Conservation (phyloP, 2,113 vertebrate genomes). For the Lycaon pictus region DNA sequence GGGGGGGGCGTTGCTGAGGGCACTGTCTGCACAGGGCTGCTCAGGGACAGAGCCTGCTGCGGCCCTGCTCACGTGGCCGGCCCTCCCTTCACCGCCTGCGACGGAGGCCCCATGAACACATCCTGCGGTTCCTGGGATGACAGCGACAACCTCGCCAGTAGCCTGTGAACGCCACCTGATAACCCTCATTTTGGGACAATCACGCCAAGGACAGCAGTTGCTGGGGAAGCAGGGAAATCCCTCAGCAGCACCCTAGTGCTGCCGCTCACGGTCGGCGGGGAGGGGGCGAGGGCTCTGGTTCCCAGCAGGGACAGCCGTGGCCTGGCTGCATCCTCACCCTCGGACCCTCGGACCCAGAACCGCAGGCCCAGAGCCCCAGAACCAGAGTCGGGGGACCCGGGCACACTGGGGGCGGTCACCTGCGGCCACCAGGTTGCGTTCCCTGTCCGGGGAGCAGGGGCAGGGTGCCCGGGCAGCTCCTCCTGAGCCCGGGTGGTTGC, state of each 20-base stretch:
- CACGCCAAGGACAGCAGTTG: accelerated
- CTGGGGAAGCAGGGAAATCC: accelerated
- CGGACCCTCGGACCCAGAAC: background rate
- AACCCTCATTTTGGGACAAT: background rate
- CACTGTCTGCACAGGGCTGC: background rate
- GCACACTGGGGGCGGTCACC: background rate
- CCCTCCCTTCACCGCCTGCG: accelerated
- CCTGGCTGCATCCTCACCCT: background rate
- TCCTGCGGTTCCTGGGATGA: accelerated
- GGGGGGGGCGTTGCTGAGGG: no score
- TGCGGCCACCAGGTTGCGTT: accelerated
- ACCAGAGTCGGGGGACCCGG: no score
- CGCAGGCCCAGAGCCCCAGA: background rate
- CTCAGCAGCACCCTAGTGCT: background rate
- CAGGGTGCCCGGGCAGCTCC: accelerated
- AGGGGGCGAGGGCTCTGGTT: background rate
- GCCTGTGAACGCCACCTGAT: accelerated
- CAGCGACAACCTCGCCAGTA: accelerated
- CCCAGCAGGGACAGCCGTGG: background rate
- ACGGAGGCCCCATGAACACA: background rate
- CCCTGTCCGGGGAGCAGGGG: background rate
- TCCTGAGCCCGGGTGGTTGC: accelerated
- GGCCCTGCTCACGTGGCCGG: accelerated
- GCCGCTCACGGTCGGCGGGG: background rate
- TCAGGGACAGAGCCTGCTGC: accelerated